Conservation (phyloP, 2,113 vertebrate species). For the Vombatus ursinus region DNA sequence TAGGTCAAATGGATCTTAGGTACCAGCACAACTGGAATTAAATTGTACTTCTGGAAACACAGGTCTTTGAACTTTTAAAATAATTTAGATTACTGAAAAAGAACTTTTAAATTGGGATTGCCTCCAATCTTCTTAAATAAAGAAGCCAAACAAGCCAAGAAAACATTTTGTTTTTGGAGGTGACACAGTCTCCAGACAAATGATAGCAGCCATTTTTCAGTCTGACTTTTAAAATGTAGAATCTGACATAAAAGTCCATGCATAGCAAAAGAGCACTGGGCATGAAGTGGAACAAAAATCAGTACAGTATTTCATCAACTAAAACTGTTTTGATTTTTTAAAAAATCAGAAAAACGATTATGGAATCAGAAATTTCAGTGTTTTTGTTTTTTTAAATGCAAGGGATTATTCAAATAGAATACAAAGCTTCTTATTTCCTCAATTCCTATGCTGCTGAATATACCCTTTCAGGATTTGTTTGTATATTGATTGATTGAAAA, state of each 20-base stretch:
- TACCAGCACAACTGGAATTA: not conserved
- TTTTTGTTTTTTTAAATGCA: not conserved
- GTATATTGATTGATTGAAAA: not conserved
- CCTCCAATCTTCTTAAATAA: conserved; percentile 62
- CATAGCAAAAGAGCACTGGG: conserved; percentile 55
- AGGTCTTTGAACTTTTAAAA: conserved; percentile 12
- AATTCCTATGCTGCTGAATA: not conserved
- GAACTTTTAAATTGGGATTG: conserved; percentile 25
- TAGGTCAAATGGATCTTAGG: not conserved
- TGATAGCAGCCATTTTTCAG: conserved; percentile 55
- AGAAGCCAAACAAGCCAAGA: not conserved
- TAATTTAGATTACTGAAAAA: conserved; percentile 49
- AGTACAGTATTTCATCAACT: conserved; percentile 60
- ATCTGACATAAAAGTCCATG: conserved; percentile 67
- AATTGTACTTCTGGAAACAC: not conserved
- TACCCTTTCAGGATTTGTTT: not conserved
- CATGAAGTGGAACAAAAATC: conserved; percentile 57
- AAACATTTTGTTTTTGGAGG: conserved; percentile 49
- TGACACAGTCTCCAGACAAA: conserved; percentile 54
- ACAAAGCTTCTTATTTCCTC: conserved; percentile 4
- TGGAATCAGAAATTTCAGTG: conserved; percentile 39
- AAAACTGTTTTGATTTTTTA: conserved; percentile 6
- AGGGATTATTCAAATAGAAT: conserved; percentile 25
- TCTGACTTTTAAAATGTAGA: conserved; percentile 63
- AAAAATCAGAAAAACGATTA: conserved; percentile 10